phyloP scores from a whole-genome alignment of 2,888 invertebrate species.

The Onchidella celtica region DNA sequence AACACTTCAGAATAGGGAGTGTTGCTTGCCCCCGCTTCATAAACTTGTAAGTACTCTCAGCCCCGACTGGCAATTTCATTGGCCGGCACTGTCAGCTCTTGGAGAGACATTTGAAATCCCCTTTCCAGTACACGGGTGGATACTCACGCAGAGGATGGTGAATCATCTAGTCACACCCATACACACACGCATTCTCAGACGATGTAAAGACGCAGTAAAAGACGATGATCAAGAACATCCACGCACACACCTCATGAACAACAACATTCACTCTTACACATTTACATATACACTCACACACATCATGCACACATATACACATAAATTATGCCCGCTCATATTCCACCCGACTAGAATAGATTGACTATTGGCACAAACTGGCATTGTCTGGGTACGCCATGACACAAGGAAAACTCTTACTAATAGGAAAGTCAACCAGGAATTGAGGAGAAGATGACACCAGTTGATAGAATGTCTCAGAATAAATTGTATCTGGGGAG shows the following conservation, averaged over 20 bases:
- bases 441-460: no score
- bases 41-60: no score
- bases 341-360: neutral
- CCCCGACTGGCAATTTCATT: no score
- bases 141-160: neutral
- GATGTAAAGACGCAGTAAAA: neutral
- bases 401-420: no score
- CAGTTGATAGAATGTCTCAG: no score
- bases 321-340: neutral
- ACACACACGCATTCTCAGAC: neutral
- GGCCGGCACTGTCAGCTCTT: no score
- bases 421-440: no score
- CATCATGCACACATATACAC: slow-evolving; percentile 1
- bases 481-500: no score
- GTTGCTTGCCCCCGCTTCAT: no score
- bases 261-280: neutral
- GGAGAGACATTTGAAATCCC: no score
- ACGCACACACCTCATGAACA: neutral
- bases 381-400: neutral
- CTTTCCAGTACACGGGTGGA: neutral
- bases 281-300: neutral
- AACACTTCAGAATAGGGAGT: no score
- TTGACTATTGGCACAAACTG: neutral
- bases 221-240: neutral
- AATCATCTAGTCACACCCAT: neutral